Evolutionary conservation across 1,140 invertebrate species (phyloP), one percentile per base, ranked within the genome.

Genomic region (Megalopta genalis): DNA sequence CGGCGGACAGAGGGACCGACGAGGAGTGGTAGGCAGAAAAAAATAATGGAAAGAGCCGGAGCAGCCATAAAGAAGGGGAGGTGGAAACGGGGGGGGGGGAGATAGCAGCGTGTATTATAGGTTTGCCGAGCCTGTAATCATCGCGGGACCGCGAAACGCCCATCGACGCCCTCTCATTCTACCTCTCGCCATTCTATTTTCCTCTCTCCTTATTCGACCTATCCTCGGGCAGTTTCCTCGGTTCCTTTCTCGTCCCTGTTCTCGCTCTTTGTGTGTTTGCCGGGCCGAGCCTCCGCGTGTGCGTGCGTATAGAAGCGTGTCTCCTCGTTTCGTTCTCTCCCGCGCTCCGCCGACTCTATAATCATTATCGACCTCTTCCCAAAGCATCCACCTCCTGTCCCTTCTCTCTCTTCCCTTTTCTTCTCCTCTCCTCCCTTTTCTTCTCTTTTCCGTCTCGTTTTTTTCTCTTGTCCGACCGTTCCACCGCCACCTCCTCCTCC

Each of bases 101-200:
- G 86, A 87, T 74, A 81, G 83, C 78, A 86, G 88, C 87, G 90
- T 90, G 89, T 91, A 92, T 92, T 92, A 92, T 90, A 90, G 91
- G 90, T 89, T 90, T 87, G 88, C 87, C 87, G 87, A 90, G 89
- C 82, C 92, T 92, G 92, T 93, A 93, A 92, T 93, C 91, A 92
- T 92, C 91, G 90, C 90, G 88, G 88, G 89, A 88, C 91, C 92
- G 91, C 92, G 88, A 88, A 91, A 90, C 92, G 91, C 92, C 92
- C 92, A 92, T 90, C 91, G 89, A 92, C 92, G 89, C 89, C 89
- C 85, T 89, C 87, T 88, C 80, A 82, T 83, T 87, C 84, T 79
- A 80, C 80, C 83, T 81, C 82, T 87, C 76, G 81, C 85, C 79
- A 79, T 84, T 84, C 84, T 87, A 83, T 86, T 86, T 87, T 87